Conservation (phyloP, 2,113 vertebrate species). For the Myxocyprinus asiaticus region DNA sequence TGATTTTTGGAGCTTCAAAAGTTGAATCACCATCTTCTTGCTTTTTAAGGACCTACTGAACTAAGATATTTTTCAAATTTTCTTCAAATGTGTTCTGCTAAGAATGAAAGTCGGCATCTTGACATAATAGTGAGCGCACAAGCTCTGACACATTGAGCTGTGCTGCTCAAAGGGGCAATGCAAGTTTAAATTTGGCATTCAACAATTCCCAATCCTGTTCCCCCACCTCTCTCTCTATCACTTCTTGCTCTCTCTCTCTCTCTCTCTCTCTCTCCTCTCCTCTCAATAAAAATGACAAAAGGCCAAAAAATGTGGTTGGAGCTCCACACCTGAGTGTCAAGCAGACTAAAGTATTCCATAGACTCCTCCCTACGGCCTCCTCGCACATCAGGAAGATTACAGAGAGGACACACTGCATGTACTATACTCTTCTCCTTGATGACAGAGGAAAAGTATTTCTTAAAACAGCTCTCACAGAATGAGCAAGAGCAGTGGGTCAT, state of each 20-base stretch:
- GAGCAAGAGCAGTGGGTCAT: constrained; percentile 80
- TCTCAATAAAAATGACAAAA: neutral
- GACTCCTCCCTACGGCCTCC: constrained; percentile 61
- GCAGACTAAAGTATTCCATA: constrained; percentile 77
- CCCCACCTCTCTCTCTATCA: neutral
- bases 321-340: constrained; percentile 75
- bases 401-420: constrained; percentile 74
- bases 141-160: too few relatives aligned
- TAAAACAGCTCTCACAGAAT: constrained; percentile 76
- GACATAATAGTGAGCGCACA: too few relatives aligned
- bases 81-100: too few relatives aligned
- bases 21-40: too few relatives aligned
- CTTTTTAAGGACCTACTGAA: too few relatives aligned
- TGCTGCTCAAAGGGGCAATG: too few relatives aligned
- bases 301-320: neutral
- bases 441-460: constrained; percentile 68
- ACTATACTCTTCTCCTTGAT: constrained; percentile 76
- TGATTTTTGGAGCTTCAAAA: too few relatives aligned
- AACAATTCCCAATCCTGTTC: neutral
- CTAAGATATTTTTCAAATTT: too few relatives aligned
- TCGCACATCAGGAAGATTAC: constrained; percentile 68
- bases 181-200: neutral
- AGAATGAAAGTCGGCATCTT: too few relatives aligned
- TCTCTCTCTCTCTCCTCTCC: neutral
- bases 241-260: too few relatives aligned